These are phyloP conservation scores for Cataglyphis livida DNA, from an alignment of 2,888 invertebrate species.

Conservation along the genomic window DNA sequence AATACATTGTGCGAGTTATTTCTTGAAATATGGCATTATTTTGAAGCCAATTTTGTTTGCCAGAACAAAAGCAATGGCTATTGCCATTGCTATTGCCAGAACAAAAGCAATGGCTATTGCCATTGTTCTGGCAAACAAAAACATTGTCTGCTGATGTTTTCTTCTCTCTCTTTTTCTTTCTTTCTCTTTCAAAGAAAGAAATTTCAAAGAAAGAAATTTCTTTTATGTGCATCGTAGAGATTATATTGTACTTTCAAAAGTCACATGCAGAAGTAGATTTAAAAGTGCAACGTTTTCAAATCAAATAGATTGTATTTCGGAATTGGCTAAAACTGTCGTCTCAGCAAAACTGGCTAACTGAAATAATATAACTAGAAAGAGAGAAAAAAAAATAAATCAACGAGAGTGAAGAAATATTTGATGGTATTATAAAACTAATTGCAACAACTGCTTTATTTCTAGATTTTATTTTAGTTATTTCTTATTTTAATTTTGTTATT, in stretches of 20 bases:
- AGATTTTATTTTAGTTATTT: neutral
- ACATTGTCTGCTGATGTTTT: neutral
- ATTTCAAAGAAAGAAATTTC: neutral
- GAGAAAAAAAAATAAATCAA: neutral
- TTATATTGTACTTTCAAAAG: slow-evolving; percentile 32
- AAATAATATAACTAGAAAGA: neutral
- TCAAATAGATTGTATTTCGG: neutral
- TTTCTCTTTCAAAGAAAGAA: neutral
- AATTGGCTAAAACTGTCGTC: slow-evolving; percentile 15
- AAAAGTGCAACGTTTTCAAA: slow-evolving; percentile 28
- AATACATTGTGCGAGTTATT: neutral
- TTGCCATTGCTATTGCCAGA: neutral
- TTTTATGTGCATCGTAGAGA: neutral
- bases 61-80: neutral
- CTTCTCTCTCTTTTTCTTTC: neutral
- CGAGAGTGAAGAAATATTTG: neutral
- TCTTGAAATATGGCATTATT: slow-evolving; percentile 75
- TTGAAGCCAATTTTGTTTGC: slow-evolving; percentile 66
- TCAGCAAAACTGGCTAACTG: neutral
- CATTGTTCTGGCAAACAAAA: slow-evolving; percentile 26
- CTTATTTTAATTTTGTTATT: neutral
- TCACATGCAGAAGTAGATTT: neutral
- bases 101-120: neutral
- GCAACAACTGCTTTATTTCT: neutral
- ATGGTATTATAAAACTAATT: neutral